Evolutionary conservation across 2,113 vertebrate species (phyloP).

Genomic region (Labeo rohita): DNA sequence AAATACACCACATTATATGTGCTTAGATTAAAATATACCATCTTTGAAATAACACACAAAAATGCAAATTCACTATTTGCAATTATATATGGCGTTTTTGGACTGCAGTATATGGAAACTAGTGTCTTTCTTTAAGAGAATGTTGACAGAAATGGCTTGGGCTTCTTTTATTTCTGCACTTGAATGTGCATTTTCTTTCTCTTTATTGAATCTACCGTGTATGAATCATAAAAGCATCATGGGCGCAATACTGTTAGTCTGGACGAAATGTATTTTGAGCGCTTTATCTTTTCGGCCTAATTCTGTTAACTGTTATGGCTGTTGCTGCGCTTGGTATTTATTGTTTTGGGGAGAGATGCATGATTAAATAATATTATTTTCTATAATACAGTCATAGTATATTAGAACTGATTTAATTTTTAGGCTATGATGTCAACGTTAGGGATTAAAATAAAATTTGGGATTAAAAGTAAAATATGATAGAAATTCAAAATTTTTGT

Average conservation of each 20-base stretch:
- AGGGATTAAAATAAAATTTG: neutral
- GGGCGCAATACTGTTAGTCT: slow-evolving; percentile 34
- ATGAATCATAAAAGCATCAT: slow-evolving; percentile 31
- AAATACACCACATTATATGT: neutral
- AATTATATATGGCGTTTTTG: neutral
- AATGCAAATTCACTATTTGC: neutral
- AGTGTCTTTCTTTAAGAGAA: neutral
- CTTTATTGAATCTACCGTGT: slow-evolving; percentile 18
- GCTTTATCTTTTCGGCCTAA: slow-evolving; percentile 4
- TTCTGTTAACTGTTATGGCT: neutral
- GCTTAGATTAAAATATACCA: neutral
- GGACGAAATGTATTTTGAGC: slow-evolving; percentile 9
- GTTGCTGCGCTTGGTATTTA: neutral
- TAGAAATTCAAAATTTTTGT: neutral
- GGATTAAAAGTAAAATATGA: neutral
- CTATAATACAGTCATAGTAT: neutral
- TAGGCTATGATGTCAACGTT: neutral
- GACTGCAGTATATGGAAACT: neutral
- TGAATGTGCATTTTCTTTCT: neutral
- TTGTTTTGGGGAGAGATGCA: neutral
- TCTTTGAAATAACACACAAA: neutral
- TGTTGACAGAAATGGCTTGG: neutral
- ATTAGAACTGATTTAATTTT: neutral
- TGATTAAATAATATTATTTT: neutral
- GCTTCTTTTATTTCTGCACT: neutral